A percentile compares a stretch with the other conserved stretches of the same genome.
phyloP scores from a whole-genome alignment of 2,797 vertebrate species.

The Helostoma temminkii region DNA sequence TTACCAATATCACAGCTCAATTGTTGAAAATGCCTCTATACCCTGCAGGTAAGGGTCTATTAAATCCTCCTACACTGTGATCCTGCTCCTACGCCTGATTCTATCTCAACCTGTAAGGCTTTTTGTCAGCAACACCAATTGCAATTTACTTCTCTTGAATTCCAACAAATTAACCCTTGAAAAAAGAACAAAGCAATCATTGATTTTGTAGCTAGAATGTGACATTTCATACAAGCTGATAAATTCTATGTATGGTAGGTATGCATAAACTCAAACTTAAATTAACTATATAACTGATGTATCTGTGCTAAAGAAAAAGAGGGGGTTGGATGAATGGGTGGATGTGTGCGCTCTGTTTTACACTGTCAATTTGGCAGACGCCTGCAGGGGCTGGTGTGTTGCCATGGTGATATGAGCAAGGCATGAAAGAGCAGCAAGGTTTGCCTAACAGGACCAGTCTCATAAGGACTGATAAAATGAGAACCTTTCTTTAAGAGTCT shows the following conservation, averaged over 20 bases:
- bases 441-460: constrained; percentile 86
- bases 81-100: constrained; percentile 77
- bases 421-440: constrained; percentile 87
- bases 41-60: constrained; percentile 81
- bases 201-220: constrained; percentile 32
- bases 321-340: constrained; percentile 79
- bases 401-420: constrained; percentile 87
- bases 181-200: constrained; percentile 42
- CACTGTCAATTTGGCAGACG: constrained; percentile 87
- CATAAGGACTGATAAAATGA: constrained; percentile 82
- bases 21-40: constrained; percentile 80
- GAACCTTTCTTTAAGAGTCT: constrained; percentile 74
- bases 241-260: constrained; percentile 50
- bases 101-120: constrained; percentile 74
- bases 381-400: constrained; percentile 88
- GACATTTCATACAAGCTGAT: constrained; percentile 37
- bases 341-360: constrained; percentile 84
- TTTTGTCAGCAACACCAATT: constrained; percentile 69
- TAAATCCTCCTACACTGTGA: constrained; percentile 80
- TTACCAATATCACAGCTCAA: constrained; percentile 81
- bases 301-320: constrained; percentile 69
- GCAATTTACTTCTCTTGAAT: constrained; percentile 69
- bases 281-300: constrained; percentile 70
- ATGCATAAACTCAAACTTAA: constrained; percentile 65
- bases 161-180: constrained; percentile 61